Evolutionary conservation across 2,888 invertebrate species (phyloP), one percentile per base, ranked within the genome.

Genomic region (Caenorhabditis uteleia): DNA sequence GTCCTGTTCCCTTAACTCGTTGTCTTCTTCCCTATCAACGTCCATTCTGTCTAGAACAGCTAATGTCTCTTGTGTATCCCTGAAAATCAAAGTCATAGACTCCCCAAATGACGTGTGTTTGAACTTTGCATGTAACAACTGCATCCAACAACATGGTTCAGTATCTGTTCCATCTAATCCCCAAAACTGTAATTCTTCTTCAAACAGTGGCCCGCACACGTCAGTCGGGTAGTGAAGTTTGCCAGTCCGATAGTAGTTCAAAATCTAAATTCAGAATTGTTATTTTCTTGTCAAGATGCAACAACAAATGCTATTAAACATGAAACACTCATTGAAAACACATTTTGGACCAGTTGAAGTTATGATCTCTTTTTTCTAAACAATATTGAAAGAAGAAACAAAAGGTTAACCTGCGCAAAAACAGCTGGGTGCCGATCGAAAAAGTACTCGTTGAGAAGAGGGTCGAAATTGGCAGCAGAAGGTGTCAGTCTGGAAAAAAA

Each of bases 131-230:
- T 75, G 75, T 3, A 75, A 55, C 10, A 75, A 42, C 40, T 75
- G 75, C 95, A 97, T 97, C 97, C 98, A 98, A 86, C 98, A 98
- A 86, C 97, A 98, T 5, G 97, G 97, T 85, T 98, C 95, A 79
- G 97, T 97, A 87, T 98, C 97, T 87, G 97, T 97, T 27, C 97
- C 92, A 84, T 98, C 97, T 77, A 98, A 88, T 8, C 97, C 97
- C 97, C 97, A 97, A 50, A 77, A 98, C 86, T 97, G 97, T 75
- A 98, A 88, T 85, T 98, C 98, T 60, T 74, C 97, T 85, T 98
- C 98, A 85, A 98, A 98, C 70, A 98, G 88, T 54, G 98, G 98
- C 40, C 97, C 98, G 85, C 98, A 98, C 1, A 98, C 97, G 84
- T 98, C 95, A 48, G 95, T 97, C 18, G 98, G 98, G 86, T 98